phyloP scores from a whole-genome alignment of 1,140 invertebrate genomes.

The Drosophila mayri region DNA sequence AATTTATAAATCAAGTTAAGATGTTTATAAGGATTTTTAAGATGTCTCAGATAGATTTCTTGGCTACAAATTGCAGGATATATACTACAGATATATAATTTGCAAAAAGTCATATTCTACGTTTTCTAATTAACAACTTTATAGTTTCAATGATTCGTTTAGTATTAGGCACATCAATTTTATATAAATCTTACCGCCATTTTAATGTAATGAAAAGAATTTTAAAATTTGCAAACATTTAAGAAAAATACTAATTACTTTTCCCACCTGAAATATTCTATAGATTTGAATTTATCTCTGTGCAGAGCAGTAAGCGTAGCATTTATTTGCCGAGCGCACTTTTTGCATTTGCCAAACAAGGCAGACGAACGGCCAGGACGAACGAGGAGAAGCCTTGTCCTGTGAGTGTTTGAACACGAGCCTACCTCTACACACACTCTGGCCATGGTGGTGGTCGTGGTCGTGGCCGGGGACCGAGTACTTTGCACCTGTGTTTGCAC shows the following conservation, averaged over 20 bases:
- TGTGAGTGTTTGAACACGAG: conserved; percentile 71
- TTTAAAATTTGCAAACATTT: too few species aligned
- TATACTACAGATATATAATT: too few species aligned
- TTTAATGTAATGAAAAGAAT: neutral
- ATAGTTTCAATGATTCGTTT: too few species aligned
- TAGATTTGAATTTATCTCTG: neutral
- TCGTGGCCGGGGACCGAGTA: conserved; percentile 18
- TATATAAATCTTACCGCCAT: too few species aligned
- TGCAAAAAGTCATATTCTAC: too few species aligned
- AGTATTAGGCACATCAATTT: too few species aligned
- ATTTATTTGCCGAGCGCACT: conserved; percentile 64
- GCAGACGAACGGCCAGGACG: conserved; percentile 30
- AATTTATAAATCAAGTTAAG: neutral
- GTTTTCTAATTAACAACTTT: too few species aligned
- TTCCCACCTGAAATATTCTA: neutral
- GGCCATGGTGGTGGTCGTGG: conserved; percentile 8
- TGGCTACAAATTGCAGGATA: too few species aligned
- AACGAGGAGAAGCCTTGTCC: conserved; percentile 15
- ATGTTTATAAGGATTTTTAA: neutral
- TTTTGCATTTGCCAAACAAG: conserved; percentile 74
- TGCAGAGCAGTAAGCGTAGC: conserved; percentile 31
- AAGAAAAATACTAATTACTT: neutral
- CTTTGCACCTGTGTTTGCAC: conserved; percentile 73
- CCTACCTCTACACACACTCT: conserved; percentile 60
- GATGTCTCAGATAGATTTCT: neutral